phyloP scores from a whole-genome alignment of 2,113 vertebrate species.

The Rhinichthys klamathensis region DNA sequence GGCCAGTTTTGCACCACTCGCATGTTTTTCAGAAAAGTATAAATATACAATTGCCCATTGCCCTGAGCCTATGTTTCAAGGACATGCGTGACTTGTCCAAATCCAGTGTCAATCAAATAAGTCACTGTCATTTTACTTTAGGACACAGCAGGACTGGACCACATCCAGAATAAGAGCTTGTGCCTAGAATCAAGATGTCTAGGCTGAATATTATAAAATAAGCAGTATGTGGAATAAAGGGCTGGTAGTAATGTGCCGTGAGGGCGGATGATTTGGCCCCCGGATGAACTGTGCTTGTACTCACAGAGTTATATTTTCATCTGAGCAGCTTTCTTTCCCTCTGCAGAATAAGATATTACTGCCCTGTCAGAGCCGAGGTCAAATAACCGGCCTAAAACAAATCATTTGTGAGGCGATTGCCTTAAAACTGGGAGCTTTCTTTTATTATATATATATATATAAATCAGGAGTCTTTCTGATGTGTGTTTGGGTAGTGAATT shows the following conservation, averaged over 20 bases:
- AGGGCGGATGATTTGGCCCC: conserved; percentile 12
- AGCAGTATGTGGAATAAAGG: not conserved
- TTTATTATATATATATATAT: not conserved
- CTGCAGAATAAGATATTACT: conserved; percentile 9
- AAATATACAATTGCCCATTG: not conserved
- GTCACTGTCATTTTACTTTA: not conserved
- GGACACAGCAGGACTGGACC: not conserved
- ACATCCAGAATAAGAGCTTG: not conserved
- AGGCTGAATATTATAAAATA: not conserved
- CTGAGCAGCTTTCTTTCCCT: conserved; percentile 3
- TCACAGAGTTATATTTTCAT: conserved; percentile 1
- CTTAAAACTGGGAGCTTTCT: not conserved
- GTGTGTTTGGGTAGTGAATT: too few relatives aligned
- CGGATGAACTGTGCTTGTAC: conserved; percentile 13
- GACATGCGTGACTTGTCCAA: conserved; percentile 2
- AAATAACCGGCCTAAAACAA: conserved; percentile 1
- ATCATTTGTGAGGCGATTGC: not conserved
- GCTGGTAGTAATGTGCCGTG: not conserved
- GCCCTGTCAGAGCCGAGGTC: conserved; percentile 1
- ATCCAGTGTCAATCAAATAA: not conserved
- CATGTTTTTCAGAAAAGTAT: not conserved
- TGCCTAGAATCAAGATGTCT: not conserved
- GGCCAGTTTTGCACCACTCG: not conserved
- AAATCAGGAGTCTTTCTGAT: not conserved
- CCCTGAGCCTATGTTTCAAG: not conserved